Evolutionary conservation across 2,113 vertebrate species (phyloP).

Genomic region (Tinamus guttatus): DNA sequence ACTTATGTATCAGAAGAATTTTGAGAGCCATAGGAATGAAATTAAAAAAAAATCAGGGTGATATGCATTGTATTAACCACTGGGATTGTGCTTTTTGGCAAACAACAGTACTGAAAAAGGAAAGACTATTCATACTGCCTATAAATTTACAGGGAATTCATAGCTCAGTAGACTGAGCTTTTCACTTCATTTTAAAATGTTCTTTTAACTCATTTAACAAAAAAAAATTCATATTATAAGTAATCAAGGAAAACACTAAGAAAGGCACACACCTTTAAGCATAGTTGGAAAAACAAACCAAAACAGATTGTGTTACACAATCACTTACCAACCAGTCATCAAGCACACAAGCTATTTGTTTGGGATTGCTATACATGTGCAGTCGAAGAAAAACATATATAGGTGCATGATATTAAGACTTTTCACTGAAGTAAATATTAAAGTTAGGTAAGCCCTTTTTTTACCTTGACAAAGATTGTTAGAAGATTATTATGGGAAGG

Average conservation of each 20-base stretch:
- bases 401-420: neutral
- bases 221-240: neutral
- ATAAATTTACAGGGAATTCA: neutral
- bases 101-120: neutral
- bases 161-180: neutral
- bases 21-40: neutral
- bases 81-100: neutral
- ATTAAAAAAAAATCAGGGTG: neutral
- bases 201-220: neutral
- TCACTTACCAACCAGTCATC: neutral
- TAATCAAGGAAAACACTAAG: neutral
- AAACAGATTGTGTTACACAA: neutral
- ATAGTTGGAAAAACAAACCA: neutral
- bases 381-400: neutral
- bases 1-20: neutral
- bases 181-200: neutral
- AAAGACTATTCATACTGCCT: neutral
- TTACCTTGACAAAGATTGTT: neutral
- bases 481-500: neutral
- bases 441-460: neutral
- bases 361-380: neutral
- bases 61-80: neutral
- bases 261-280: neutral
- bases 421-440: neutral
- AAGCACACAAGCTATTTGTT: neutral